These are phyloP conservation scores for Bos indicus DNA, from an alignment of 2,113 vertebrate species.

Conservation along the genomic window DNA sequence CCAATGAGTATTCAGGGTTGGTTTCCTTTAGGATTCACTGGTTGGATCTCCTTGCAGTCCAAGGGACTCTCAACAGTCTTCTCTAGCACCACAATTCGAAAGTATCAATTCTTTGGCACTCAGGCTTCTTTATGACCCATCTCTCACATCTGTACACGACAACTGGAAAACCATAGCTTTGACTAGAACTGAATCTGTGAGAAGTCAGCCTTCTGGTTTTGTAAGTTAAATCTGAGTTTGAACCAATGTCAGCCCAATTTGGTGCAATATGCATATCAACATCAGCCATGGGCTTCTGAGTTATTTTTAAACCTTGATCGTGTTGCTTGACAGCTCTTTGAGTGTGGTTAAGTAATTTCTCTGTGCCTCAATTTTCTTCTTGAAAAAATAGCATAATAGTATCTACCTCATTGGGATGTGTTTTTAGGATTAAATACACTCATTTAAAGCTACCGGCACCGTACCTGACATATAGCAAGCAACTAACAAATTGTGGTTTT, in stretches of 20 bases:
- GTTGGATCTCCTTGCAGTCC: neutral
- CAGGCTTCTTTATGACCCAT: neutral
- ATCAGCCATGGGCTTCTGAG: neutral
- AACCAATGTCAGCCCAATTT: neutral
- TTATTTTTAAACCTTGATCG: neutral
- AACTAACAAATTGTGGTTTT: neutral
- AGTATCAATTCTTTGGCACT: neutral
- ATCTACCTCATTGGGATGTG: neutral
- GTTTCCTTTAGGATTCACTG: neutral
- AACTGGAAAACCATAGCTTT: neutral
- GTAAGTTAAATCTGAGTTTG: neutral
- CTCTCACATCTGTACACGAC: neutral
- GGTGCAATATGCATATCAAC: neutral
- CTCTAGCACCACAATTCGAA: neutral
- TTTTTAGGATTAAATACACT: neutral
- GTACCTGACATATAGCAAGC: neutral
- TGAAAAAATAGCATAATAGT: neutral
- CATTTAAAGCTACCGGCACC: neutral
- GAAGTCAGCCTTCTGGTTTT: neutral
- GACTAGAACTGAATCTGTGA: neutral
- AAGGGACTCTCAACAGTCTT: neutral
- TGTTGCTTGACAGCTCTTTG: neutral
- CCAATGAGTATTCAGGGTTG: neutral
- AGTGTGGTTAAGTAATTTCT: neutral
- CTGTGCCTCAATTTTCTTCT: constrained; percentile 1